A percentile compares a stretch with the other conserved stretches of the same genome.
Evolutionary conservation across 2,113 vertebrate genomes (phyloP).

Genomic region (Hippocampus guttulatus): DNA sequence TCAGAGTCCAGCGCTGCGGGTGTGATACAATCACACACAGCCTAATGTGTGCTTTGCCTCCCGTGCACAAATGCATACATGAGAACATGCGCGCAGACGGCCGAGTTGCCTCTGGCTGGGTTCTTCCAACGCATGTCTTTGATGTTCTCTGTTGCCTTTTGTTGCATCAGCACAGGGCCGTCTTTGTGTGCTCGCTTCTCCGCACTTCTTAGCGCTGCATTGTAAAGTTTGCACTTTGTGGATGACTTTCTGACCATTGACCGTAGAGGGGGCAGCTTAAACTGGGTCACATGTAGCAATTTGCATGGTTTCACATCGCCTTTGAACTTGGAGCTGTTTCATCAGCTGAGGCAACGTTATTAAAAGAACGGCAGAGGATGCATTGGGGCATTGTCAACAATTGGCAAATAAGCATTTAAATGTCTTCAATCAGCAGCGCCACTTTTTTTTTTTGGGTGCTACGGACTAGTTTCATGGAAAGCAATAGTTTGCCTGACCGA

Average conservation of each 20-base stretch:
- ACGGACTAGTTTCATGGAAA: not conserved
- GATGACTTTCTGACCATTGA: slow-evolving; percentile 22
- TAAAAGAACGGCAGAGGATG: not conserved
- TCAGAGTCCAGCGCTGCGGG: slow-evolving; percentile 15
- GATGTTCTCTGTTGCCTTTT: slow-evolving; percentile 68
- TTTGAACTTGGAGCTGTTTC: not conserved
- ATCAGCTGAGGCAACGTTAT: not conserved
- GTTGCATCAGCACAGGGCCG: slow-evolving; percentile 66
- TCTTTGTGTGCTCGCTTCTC: slow-evolving; percentile 49
- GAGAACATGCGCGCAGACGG: slow-evolving; percentile 8
- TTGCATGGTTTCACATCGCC: not conserved
- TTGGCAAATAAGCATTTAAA: not conserved
- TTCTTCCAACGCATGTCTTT: slow-evolving; percentile 61
- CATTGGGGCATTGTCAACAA: not conserved
- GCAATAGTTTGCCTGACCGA: not conserved
- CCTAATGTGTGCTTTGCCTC: slow-evolving; percentile 25
- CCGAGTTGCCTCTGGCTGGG: slow-evolving; percentile 45
- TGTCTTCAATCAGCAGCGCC: not conserved
- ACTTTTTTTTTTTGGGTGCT: no score
- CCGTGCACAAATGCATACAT: slow-evolving; percentile 30
- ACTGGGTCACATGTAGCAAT: slow-evolving; percentile 51
- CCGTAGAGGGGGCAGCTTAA: slow-evolving; percentile 32
- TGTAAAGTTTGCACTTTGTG: slow-evolving; percentile 26
- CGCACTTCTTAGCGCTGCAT: not conserved
- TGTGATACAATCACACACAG: slow-evolving; percentile 25